Conservation (phyloP, 2,113 vertebrate species). For the Heptranchias perlo region DNA sequence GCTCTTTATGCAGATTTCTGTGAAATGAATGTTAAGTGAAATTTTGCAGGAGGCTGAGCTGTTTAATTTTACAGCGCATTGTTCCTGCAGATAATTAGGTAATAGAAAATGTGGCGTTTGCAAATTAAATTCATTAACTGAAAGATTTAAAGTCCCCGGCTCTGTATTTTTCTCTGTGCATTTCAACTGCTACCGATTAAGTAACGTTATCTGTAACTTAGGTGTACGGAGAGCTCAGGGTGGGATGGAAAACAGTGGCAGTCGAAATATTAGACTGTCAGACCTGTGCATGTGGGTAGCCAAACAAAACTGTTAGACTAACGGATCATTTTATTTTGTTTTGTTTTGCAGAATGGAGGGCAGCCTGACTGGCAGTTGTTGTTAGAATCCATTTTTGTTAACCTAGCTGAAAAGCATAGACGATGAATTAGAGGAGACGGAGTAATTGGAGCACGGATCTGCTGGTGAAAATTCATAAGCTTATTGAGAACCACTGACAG, state of each 20-base stretch:
- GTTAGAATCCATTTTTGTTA: neutral
- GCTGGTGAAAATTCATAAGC: neutral
- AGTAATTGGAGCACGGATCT: neutral
- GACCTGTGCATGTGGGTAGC: neutral
- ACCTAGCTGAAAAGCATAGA: neutral
- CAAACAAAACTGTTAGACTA: neutral
- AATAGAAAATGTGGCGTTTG: neutral
- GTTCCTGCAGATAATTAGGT: slow-evolving; percentile 13
- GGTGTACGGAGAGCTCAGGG: neutral
- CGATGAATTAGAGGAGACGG: neutral
- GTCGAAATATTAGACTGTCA: neutral
- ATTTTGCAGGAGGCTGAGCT: neutral
- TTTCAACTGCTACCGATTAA: neutral
- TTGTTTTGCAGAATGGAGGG: neutral
- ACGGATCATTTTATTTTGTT: neutral
- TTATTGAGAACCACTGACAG: neutral
- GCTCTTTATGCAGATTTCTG: slow-evolving; percentile 8
- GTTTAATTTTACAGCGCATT: neutral
- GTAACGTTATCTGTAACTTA: neutral
- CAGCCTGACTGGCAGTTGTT: neutral
- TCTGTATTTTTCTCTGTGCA: neutral
- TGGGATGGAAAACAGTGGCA: neutral
- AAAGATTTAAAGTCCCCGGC: neutral
- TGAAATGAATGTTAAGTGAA: slow-evolving; percentile 22
- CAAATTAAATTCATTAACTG: neutral